Evolutionary conservation across 2,888 invertebrate species (phyloP), one percentile per base, ranked within the genome.

Genomic region (Polymixis lichenea): DNA sequence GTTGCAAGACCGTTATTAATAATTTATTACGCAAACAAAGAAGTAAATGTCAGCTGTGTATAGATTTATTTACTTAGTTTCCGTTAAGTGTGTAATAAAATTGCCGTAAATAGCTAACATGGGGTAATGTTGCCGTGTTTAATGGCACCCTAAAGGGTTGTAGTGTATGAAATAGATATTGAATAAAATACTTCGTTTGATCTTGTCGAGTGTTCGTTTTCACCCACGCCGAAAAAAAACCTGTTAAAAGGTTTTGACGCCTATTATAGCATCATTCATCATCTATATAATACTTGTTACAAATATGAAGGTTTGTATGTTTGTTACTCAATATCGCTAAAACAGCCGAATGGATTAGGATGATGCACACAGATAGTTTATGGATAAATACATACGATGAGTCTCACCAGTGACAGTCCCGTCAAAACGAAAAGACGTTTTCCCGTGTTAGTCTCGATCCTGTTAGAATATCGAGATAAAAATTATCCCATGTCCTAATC

Each of bases 71-170:
- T 58, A 46, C 17, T 67, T 51, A 69, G 77, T 80, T 76, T 6
- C 49, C 55, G 60, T 61, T 64, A 77, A 61, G 56, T 55, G 56
- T 32, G 72, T 61, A 43, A 70, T 83, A 83, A 80, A 83, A 70
- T 77, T 4, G 55, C 64, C 80, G 55, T 84, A 83, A 83, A 83
- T 75, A 38, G 55, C 58, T 56, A 4, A 58, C 65, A 83, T 69
- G 80, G 80, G 61, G 69, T 80, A 65, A 66, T 61, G 46, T 66
- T 32, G 22, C 46, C 13, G 13, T 67, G 8, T 83, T 83, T 77
- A 67, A 83, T 80, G 69, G 22, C 7, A 19, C 70, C 62, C 65
- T 25, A 28, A 67, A 72, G 74, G 53, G 53, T 56, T 77, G n/a
- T 67, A 60, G 25, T 58, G 25, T 55, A 74, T 62, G 32, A 56